Evolutionary conservation across 2,113 vertebrate genomes (phyloP).

Genomic region (Cromileptes altivelis): DNA sequence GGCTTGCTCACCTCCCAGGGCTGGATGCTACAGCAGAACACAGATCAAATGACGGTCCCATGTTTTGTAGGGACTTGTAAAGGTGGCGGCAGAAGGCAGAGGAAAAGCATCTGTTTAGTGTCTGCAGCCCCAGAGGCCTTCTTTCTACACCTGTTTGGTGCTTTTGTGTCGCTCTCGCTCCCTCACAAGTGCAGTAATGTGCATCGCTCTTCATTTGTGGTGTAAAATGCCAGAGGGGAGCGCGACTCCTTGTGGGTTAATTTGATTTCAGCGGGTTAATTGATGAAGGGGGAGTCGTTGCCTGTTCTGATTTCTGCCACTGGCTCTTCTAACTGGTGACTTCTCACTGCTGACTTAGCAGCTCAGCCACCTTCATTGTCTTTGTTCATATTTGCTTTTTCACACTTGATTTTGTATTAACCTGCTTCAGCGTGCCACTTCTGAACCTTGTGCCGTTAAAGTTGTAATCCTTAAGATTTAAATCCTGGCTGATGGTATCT

Average conservation of each 20-base stretch:
- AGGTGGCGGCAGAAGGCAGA: conserved; percentile 77
- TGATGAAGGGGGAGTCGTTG: conserved; percentile 74
- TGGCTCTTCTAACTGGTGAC: conserved; percentile 59
- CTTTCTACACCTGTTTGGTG: conserved; percentile 76
- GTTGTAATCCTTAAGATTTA: conserved; percentile 5
- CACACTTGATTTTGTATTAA: not conserved
- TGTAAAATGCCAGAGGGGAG: conserved; percentile 72
- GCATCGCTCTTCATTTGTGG: conserved; percentile 73
- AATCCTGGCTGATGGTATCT: conserved; percentile 8
- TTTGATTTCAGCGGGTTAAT: conserved; percentile 80
- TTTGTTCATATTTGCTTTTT: conserved; percentile 37
- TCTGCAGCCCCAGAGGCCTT: conserved; percentile 68
- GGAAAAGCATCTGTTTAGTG: conserved; percentile 80
- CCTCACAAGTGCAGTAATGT: conserved; percentile 63
- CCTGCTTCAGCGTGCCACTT: not conserved
- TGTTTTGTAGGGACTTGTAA: conserved; percentile 79
- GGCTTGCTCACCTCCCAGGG: conserved; percentile 80
- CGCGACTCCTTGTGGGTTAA: conserved; percentile 76
- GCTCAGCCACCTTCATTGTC: conserved; percentile 20
- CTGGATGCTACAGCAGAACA: conserved; percentile 77
- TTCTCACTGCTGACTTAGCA: conserved; percentile 41
- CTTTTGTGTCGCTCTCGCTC: conserved; percentile 57
- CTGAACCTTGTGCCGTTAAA: not conserved
- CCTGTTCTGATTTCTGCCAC: conserved; percentile 72
- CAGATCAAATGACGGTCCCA: conserved; percentile 81